Base-by-base conservation (phyloP, 1,140 invertebrate genomes). In the Doryteuthis pealeii region DNA sequence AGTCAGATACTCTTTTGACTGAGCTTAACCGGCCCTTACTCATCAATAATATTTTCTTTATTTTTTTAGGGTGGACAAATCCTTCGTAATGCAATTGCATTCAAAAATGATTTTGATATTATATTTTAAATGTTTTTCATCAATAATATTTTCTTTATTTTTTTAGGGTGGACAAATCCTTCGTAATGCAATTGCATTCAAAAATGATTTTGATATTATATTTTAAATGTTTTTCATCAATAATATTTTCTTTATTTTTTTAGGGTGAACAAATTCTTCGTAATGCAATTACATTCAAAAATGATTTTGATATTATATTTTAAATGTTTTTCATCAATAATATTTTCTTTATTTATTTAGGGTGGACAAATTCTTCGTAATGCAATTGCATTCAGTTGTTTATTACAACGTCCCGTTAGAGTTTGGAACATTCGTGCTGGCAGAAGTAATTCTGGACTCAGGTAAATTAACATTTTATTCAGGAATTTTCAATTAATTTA, bases 231-330 rank as follows among this genome's bases (percentile, higher is more conserved):
- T n/a, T n/a, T n/a, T n/a, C n/a, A n/a, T n/a, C n/a, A n/a, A n/a
- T n/a, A n/a, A n/a, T n/a, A n/a, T 2, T 62, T 58, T 62, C 18
- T 18, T 2, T 62, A 3, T 62, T 62, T 6, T 77, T 78, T 31
- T 82, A 95, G 93, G 95, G 95, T 73, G 95, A 95, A 1, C 95
- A 97, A 89, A 94, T 96, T 77, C 89, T 97, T 31, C 90, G 95
- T 74, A 92, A 94, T 82, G 91, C 94, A 2, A 82, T 94, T 6
- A 91, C 92, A 31, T 87, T 96, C 3, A 95, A n/a, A n/a, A n/a
- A n/a, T n/a, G n/a, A n/a, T n/a, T n/a, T n/a, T n/a, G n/a, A n/a
- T n/a, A n/a, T n/a, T n/a, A n/a, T n/a, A n/a, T n/a, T n/a, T n/a
- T n/a, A n/a, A n/a, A n/a, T n/a, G n/a, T n/a, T n/a, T n/a, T n/a